phyloP scores from a whole-genome alignment of 2,888 invertebrate genomes.

The Apodemia duryi region DNA sequence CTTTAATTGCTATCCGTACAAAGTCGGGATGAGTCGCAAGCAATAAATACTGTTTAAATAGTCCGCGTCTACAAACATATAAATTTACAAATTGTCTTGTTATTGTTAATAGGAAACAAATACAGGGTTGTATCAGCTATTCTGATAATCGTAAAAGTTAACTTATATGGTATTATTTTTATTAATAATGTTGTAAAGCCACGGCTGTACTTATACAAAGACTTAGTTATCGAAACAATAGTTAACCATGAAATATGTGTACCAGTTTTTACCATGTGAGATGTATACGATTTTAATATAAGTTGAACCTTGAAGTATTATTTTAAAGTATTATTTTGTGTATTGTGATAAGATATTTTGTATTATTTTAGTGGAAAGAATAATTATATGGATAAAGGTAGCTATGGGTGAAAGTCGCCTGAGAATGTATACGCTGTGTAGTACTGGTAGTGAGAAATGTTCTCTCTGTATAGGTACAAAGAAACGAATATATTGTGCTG shows the following conservation, averaged over 20 bases:
- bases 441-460: conserved; percentile 60
- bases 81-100: too few species aligned
- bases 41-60: too few species aligned
- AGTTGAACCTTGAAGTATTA: conserved; percentile 72
- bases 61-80: too few species aligned
- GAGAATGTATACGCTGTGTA: conserved; percentile 68
- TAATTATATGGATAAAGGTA: conserved; percentile 60
- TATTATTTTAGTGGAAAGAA: conserved; percentile 69
- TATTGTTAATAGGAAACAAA: too few species aligned
- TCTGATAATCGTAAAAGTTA: too few species aligned
- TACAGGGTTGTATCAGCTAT: too few species aligned
- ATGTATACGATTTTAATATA: conserved; percentile 65
- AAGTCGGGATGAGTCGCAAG: too few species aligned
- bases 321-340: conserved; percentile 74
- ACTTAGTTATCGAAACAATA: conserved; percentile 40
- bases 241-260: conserved; percentile 50
- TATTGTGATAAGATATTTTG: conserved; percentile 74
- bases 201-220: conserved; percentile 50
- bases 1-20: too few species aligned
- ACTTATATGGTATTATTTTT: background rate
- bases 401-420: conserved; percentile 62
- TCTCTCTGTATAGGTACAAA: conserved; percentile 73
- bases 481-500: conserved; percentile 72
- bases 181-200: conserved; percentile 29
- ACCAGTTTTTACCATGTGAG: conserved; percentile 50